phyloP scores from a whole-genome alignment of 2,113 vertebrate genomes.

The Leptobrachium ailaonicum region DNA sequence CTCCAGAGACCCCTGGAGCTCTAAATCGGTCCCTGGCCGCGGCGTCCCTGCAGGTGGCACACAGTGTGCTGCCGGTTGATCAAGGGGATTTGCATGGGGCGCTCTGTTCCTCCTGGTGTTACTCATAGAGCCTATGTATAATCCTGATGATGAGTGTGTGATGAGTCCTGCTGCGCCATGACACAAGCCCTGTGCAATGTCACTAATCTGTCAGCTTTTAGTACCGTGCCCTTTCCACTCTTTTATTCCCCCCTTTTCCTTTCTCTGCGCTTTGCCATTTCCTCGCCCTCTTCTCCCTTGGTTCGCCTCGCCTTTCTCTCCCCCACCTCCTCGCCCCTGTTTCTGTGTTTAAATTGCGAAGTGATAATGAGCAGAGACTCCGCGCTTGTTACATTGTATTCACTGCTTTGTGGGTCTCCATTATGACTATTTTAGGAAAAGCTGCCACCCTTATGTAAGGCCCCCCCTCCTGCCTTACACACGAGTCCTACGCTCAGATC shows the following conservation, averaged over 20 bases:
- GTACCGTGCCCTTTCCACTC: not conserved
- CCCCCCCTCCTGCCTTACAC: constrained; percentile 12
- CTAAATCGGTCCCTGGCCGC: not conserved
- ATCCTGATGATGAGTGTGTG: not conserved
- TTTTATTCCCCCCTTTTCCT: not conserved
- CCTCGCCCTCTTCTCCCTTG: not conserved
- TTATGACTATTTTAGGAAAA: constrained; percentile 50
- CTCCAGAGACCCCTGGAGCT: too few species aligned
- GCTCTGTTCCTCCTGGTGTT: not conserved
- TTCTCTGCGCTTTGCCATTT: not conserved
- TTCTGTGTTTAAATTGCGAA: constrained; percentile 37
- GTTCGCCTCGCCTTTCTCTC: not conserved
- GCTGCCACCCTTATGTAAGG: constrained; percentile 42
- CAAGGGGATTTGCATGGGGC: not conserved
- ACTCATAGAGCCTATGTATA: not conserved
- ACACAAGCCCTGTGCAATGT: not conserved
- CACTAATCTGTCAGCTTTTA: too few species aligned
- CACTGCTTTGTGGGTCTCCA: constrained; percentile 17
- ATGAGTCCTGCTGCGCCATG: not conserved
- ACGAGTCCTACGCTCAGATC: constrained; percentile 19
- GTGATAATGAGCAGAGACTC: constrained; percentile 42
- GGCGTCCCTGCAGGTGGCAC: not conserved
- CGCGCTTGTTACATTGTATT: constrained; percentile 5
- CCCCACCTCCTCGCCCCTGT: not conserved
- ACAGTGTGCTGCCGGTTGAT: constrained; percentile 5